Conservation (phyloP, 2,888 invertebrate genomes). For the Ornithoptera priamus region DNA sequence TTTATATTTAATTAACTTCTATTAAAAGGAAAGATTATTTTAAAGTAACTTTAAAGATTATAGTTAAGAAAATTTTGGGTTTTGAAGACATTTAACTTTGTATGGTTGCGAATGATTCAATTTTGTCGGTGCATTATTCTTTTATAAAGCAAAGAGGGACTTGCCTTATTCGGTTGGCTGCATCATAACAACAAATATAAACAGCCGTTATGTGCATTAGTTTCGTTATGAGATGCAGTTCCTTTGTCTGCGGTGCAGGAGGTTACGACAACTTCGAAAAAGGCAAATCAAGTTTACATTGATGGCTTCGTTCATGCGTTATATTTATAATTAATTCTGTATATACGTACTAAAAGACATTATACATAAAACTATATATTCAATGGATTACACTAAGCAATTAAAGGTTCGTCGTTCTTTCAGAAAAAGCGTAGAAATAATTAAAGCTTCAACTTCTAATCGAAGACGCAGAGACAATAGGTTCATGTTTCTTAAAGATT, state of each 20-base stretch:
- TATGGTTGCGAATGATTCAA: neutral
- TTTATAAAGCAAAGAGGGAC: conserved; percentile 11
- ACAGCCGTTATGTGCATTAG: conserved; percentile 23
- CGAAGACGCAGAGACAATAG: no score
- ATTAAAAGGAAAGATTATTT: no score
- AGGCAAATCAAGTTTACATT: conserved; percentile 26
- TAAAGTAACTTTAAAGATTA: no score
- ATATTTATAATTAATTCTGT: neutral
- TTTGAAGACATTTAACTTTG: neutral
- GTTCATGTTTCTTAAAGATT: no score
- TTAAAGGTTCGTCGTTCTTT: no score
- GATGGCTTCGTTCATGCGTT: conserved; percentile 4
- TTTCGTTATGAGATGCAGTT: conserved; percentile 27
- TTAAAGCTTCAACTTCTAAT: no score
- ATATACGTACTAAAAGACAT: no score
- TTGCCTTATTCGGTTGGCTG: conserved; percentile 14
- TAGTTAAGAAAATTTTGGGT: no score
- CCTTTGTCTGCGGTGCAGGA: conserved; percentile 21
- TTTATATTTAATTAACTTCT: no score
- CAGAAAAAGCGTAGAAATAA: no score
- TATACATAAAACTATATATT: no score
- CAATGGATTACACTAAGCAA: no score
- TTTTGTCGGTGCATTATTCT: neutral
- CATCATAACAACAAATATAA: conserved; percentile 17
- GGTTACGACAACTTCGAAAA: conserved; percentile 22